Base-by-base conservation (phyloP, 2,888 invertebrate genomes). In the Augiades crinisus region DNA sequence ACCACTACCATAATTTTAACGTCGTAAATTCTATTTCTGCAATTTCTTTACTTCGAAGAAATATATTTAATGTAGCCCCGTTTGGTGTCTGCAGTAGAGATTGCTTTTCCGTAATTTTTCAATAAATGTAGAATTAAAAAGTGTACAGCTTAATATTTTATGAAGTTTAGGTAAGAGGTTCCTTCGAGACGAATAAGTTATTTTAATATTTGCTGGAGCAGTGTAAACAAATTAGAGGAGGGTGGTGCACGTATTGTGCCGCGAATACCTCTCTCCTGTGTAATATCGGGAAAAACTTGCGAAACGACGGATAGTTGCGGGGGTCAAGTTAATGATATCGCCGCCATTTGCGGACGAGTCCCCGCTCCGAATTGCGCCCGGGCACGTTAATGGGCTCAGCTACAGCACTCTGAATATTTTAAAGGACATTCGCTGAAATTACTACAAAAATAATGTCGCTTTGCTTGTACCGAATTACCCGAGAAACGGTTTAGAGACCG, bases 391-490 rank as follows among this genome's bases (percentile, higher is more conserved):
- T 87, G 88, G 85, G 73, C 79, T 72, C 75, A 70, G 84, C 87
- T 81, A 85, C 80, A 81, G 78, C 78, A 75, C 81, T 86, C 82
- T 86, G 86, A 87, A 89, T 88, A 89, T 88, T 88, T 88, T 86
- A 88, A 88, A 86, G 85, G 84, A 87, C 88, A 88, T 88, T 88
- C 80, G 78, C 78, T 63, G 81, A 89, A 89, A 88, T 88, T 84
- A 88, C 88, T 86, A 84, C 85, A 88, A 88, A 88, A 89, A 88
- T 89, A 87, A 87, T 86, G 88, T 83, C 83, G 79, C 85, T 84
- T 75, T 81, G 80, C 85, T 82, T 81, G 82, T 83, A 86, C 84
- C 75, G 85, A 86, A 88, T 86, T 82, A 83, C 83, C 83, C 78
- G 82, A 82, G 78, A 80, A 86, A 84, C 81, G 81, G 83, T 86